A percentile compares a stretch with the other conserved stretches of the same genome.
These are phyloP conservation scores for Sympetrum striolatum DNA, from an alignment of 2,888 invertebrate species.

Conservation along the genomic window DNA sequence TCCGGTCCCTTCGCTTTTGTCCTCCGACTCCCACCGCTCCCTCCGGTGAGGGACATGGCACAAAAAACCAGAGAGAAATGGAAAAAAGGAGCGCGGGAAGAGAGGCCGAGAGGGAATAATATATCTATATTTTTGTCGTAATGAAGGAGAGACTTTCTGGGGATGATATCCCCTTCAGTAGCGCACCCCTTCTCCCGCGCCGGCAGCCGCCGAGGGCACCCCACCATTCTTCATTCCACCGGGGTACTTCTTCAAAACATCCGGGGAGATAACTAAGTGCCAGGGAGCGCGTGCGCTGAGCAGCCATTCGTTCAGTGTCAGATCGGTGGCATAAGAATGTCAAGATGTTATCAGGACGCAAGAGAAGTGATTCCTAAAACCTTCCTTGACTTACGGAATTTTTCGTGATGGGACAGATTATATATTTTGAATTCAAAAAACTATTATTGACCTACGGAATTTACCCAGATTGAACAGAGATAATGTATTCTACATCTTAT, in stretches of 20 bases:
- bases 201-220: background rate
- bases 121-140: background rate
- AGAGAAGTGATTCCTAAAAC: no score
- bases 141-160: background rate
- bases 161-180: background rate
- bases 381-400: no score
- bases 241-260: background rate
- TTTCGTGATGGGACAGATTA: no score
- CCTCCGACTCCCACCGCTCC: background rate
- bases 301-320: background rate
- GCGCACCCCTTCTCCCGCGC: background rate
- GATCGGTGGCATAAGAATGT: no score
- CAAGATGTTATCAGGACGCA: no score
- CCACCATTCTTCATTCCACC: background rate
- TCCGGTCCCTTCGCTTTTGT: background rate
- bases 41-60: background rate
- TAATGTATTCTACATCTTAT: no score
- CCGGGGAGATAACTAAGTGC: background rate
- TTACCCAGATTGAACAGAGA: no score
- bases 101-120: constrained; percentile 7
- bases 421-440: no score
- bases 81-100: background rate
- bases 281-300: background rate
- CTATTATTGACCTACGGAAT: no score
- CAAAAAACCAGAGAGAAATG: background rate